These are phyloP conservation scores for Daktulosphaira vitifoliae DNA, from an alignment of 1,140 invertebrate species.

Conservation along the genomic window DNA sequence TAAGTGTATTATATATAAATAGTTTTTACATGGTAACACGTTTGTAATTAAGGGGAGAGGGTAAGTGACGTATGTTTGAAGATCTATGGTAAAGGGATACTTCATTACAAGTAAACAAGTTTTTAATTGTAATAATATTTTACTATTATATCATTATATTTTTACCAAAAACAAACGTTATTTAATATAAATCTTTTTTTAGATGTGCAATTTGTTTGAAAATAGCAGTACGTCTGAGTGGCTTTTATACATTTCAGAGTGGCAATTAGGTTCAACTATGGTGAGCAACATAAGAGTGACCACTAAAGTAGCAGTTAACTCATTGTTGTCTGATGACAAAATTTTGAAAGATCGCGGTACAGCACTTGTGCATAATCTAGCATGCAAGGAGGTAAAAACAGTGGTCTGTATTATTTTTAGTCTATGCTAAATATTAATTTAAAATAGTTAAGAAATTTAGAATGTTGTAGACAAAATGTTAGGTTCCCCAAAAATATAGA, in stretches of 20 bases:
- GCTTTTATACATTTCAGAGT: slow-evolving; percentile 86
- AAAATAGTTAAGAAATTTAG: too few species aligned
- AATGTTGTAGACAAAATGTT: too few species aligned
- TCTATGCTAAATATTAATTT: not conserved
- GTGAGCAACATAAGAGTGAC: slow-evolving; percentile 84
- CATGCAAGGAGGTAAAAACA: slow-evolving; percentile 93
- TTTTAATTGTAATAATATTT: too few species aligned
- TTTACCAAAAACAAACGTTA: too few species aligned
- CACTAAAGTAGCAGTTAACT: slow-evolving; percentile 82
- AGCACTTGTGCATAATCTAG: slow-evolving; percentile 82
- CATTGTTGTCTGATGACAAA: slow-evolving; percentile 61
- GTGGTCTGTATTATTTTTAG: slow-evolving; percentile 68
- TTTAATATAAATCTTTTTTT: slow-evolving; percentile 36
- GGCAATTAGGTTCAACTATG: slow-evolving; percentile 61
- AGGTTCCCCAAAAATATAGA: too few species aligned
- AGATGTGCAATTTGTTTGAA: slow-evolving; percentile 87
- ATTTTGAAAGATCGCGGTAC: slow-evolving; percentile 69
- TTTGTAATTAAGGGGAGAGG: too few species aligned
- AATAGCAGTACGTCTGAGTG: slow-evolving; percentile 82
- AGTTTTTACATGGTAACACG: too few species aligned
- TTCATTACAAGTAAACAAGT: too few species aligned
- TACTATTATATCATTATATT: too few species aligned
- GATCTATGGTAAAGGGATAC: too few species aligned
- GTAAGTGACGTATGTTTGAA: too few species aligned
- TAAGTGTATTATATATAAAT: slow-evolving; percentile 55